Evolutionary conservation across 2,888 invertebrate species (phyloP).

Genomic region (Ferrisia virgata): DNA sequence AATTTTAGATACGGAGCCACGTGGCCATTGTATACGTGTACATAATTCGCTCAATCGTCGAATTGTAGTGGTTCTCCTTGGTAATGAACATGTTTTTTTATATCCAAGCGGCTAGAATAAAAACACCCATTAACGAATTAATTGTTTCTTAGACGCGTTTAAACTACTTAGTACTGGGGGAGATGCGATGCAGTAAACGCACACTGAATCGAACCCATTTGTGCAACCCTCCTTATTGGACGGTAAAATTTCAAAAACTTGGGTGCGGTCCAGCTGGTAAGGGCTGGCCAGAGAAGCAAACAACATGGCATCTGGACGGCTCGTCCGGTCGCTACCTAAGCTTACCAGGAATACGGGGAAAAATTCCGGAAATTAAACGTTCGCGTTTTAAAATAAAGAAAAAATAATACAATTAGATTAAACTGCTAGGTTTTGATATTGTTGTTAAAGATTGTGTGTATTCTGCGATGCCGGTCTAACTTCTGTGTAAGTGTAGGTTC

Average conservation of each 20-base stretch:
- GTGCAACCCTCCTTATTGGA: not conserved
- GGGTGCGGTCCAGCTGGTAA: not conserved
- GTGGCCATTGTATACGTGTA: no score
- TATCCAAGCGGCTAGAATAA: not conserved
- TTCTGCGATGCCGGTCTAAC: no score
- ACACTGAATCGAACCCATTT: no score
- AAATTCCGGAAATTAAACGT: not conserved
- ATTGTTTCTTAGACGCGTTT: not conserved
- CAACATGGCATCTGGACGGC: no score
- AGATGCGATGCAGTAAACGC: no score
- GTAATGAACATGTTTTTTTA: not conserved
- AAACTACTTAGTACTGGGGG: no score
- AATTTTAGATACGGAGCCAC: no score
- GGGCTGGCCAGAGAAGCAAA: not conserved
- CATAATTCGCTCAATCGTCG: no score
- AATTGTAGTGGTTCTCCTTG: not conserved
- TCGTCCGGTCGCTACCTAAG: no score
- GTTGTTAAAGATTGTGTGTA: not conserved
- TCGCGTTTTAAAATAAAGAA: not conserved
- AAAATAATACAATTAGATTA: not conserved
- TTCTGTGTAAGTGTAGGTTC: no score
- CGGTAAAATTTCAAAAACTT: not conserved
- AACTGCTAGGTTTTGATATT: not conserved
- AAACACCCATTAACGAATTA: not conserved
- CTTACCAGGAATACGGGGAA: not conserved